phyloP scores from a whole-genome alignment of 2,888 invertebrate genomes.

The Lycocerus yunnanus region DNA sequence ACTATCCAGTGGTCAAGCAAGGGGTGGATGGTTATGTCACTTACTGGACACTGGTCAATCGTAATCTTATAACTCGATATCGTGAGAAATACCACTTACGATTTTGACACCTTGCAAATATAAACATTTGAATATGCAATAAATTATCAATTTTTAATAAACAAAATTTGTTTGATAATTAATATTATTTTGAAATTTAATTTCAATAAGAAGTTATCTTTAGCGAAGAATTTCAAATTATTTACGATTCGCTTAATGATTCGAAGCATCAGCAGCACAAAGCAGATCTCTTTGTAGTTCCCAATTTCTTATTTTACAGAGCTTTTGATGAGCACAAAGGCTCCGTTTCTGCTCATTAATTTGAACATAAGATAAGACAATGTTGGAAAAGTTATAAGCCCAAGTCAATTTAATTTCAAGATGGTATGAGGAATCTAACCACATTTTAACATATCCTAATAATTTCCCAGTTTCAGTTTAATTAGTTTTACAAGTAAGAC shows the following conservation, averaged over 20 bases:
- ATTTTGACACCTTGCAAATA: neutral
- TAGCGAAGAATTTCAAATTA: neutral
- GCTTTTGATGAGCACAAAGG: neutral
- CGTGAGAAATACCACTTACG: constrained; percentile 12
- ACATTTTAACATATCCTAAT: neutral
- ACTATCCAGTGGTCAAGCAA: neutral
- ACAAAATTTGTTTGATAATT: neutral
- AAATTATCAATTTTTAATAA: no score
- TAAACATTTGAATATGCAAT: neutral
- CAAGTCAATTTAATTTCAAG: neutral
- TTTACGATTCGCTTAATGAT: neutral
- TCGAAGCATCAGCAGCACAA: neutral
- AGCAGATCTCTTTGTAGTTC: neutral
- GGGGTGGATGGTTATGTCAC: neutral
- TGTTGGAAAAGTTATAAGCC: neutral
- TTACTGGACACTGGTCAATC: constrained; percentile 17
- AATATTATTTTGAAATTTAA: neutral
- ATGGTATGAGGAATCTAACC: neutral
- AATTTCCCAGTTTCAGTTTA: neutral
- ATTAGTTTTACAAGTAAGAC: neutral
- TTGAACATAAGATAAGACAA: neutral
- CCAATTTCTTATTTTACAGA: neutral
- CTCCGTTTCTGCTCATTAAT: neutral
- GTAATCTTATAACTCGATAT: neutral
- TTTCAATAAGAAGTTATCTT: neutral